These are phyloP conservation scores for Melinaea marsaeus DNA, from an alignment of 2,888 invertebrate genomes.

Conservation along the genomic window DNA sequence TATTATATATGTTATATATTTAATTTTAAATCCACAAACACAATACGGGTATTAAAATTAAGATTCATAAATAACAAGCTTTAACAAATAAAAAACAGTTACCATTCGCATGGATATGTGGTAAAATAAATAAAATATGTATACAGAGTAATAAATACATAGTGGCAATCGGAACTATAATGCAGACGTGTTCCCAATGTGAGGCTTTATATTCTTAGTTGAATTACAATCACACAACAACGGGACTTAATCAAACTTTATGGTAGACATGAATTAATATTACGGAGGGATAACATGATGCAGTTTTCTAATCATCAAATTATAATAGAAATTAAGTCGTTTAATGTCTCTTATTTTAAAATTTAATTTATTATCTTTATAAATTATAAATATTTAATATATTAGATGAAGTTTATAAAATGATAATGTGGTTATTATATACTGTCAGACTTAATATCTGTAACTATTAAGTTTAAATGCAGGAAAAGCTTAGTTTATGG, in stretches of 20 bases:
- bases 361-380: no score
- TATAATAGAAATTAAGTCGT: no score
- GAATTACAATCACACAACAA: conserved; percentile 44
- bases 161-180: conserved; percentile 47
- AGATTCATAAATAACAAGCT: background rate
- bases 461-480: no score
- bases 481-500: no score
- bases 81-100: conserved; percentile 16
- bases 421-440: no score
- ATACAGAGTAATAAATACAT: conserved; percentile 43
- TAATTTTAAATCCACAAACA: background rate
- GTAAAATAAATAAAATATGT: conserved; percentile 34
- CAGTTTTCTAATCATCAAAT: background rate
- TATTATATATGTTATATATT: background rate
- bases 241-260: conserved; percentile 37
- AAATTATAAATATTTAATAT: no score
- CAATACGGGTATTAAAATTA: background rate
- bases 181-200: conserved; percentile 46
- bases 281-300: conserved; percentile 37
- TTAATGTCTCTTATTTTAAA: no score
- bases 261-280: conserved; percentile 25
- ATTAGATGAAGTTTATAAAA: no score
- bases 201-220: conserved; percentile 56
- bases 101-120: conserved; percentile 39
- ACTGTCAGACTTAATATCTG: no score